Base-by-base conservation (phyloP, 2,888 invertebrate species). In the Aelia acuminata region DNA sequence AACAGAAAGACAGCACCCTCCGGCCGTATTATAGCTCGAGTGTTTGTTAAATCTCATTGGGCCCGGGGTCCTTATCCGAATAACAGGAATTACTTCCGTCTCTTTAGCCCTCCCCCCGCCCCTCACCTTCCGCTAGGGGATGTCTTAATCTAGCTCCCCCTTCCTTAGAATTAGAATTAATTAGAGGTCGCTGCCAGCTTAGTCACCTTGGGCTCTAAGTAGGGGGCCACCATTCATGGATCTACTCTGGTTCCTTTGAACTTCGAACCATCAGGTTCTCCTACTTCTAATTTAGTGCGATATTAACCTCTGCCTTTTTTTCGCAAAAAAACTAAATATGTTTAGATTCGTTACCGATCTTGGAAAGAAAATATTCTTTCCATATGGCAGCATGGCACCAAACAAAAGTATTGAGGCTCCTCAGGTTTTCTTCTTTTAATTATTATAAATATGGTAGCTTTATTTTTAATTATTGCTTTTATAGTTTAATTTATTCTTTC, bases 31-130 rank as follows among this genome's bases (percentile, higher is more conserved):
- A 26, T 57, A 57, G 57, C 57, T 26, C 1, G 26, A 57, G 57
- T 57, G 57, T 57, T 57, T 57, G 57, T 57, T 57, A 57, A 57
- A 57, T 57, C 57, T 57, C 57, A n/a, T 57, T 26, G 57, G 1
- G 3, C 57, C 11, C 13, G n/a, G 26, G 26, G 57, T 26, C 26
- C 57, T 57, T 57, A 57, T 26, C 57, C 57, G 57, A 57, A 57
- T 57, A 57, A 57, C 57, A 57, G 57, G 57, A 57, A 57, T 57
- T 57, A 57, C 57, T 57, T 57, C 57, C 57, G 57, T 57, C 57
- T 13, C 57, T 57, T 57, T 57, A 13, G 57, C 11, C 13, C n/a
- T 8, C 4, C n/a, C 10, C 53, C 7, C n/a, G 2, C 53, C n/a
- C 50, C 50, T 49, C 18, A 15, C 18, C 49, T 3, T 5, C 0